A percentile compares a stretch with the other conserved stretches of the same genome.
phyloP scores from a whole-genome alignment of 2,113 vertebrate genomes.

The Syrmaticus mikado region DNA sequence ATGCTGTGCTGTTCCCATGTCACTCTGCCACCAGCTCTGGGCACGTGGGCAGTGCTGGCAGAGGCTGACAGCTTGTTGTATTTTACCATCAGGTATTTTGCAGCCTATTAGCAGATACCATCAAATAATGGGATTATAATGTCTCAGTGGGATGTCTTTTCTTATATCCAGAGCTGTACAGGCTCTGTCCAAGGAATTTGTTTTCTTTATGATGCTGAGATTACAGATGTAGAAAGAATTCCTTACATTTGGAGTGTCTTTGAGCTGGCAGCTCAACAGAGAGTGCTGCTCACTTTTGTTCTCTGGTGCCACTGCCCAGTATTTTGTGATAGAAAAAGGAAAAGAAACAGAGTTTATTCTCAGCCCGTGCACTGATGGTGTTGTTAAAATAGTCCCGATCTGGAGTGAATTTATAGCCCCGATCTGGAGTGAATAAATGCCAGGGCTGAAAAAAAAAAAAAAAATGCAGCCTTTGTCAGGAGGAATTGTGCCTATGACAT shows the following conservation, averaged over 20 bases:
- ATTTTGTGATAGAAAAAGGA: neutral
- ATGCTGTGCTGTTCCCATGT: accelerated
- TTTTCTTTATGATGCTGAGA: neutral
- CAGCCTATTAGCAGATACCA: neutral
- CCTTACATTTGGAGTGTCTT: neutral
- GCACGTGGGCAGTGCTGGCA: accelerated
- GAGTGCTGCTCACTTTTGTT: neutral
- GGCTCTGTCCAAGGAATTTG: neutral
- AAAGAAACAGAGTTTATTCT: neutral
- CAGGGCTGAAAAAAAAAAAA: neutral
- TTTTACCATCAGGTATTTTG: neutral
- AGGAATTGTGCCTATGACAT: conserved; percentile 28
- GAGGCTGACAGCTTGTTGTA: neutral
- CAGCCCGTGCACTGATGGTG: neutral
- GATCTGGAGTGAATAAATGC: neutral
- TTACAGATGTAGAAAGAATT: neutral
- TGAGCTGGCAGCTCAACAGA: neutral
- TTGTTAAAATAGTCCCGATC: neutral
- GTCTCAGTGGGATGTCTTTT: neutral
- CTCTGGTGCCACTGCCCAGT: neutral
- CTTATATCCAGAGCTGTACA: neutral
- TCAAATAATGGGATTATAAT: neutral
- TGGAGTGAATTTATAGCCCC: conserved; percentile 7
- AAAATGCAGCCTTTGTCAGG: neutral
- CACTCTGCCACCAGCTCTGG: accelerated